Conservation (phyloP, 2,888 invertebrate genomes). For the Buathra laborator region DNA sequence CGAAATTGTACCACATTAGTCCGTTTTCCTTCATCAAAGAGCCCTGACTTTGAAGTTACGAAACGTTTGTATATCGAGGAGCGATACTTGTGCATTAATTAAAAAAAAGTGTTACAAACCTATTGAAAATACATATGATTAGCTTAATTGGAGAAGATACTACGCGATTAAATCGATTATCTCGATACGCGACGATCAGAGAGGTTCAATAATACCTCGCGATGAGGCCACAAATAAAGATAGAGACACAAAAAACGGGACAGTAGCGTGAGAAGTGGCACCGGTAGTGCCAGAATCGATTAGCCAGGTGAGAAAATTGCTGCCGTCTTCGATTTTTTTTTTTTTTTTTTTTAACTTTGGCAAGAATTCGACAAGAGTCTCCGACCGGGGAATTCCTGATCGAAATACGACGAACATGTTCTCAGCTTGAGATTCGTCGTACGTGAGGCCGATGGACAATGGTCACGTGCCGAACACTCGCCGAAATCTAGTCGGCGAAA, state of each 20-base stretch:
- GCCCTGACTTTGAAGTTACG: not conserved
- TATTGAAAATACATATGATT: slow-evolving; percentile 8
- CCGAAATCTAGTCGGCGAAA: not conserved
- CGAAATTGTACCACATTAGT: slow-evolving; percentile 2
- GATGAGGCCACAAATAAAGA: slow-evolving; percentile 23
- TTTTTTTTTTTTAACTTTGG: not conserved
- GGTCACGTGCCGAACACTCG: slow-evolving; percentile 34
- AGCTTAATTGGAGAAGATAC: slow-evolving; percentile 23
- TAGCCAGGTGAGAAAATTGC: slow-evolving; percentile 65
- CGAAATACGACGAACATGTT: slow-evolving; percentile 36
- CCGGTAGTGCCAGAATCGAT: slow-evolving; percentile 62
- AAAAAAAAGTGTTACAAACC: not conserved
- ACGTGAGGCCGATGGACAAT: slow-evolving; percentile 53
- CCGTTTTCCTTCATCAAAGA: slow-evolving; percentile 6
- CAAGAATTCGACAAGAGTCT: slow-evolving; percentile 51
- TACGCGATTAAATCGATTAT: slow-evolving; percentile 27
- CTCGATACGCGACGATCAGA: slow-evolving; percentile 25
- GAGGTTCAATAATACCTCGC: slow-evolving; percentile 10
- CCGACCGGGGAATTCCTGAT: slow-evolving; percentile 37
- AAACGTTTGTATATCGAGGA: not conserved
- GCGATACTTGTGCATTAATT: not conserved
- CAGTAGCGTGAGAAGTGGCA: slow-evolving; percentile 39
- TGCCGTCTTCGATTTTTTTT: not conserved
- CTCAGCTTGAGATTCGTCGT: slow-evolving; percentile 23
- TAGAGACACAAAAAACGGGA: slow-evolving; percentile 30